Percentiles rank a stretch among this genome's conserved stretches.
phyloP scores from a whole-genome alignment of 2,888 invertebrate genomes.

The Ferdinandea cuprea region DNA sequence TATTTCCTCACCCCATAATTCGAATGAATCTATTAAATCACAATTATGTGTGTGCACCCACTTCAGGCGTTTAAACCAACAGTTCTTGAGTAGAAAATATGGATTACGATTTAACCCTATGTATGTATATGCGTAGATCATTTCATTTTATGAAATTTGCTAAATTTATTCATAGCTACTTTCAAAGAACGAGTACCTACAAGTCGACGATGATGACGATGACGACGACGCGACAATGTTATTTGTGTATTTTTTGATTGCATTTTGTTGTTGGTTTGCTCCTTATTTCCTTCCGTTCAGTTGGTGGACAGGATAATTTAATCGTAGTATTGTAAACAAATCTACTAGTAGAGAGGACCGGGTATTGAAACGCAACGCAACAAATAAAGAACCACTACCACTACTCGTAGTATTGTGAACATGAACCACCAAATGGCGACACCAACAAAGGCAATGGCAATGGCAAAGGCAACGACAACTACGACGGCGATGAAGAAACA shows the following conservation, averaged over 20 bases:
- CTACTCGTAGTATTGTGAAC: constrained; percentile 6
- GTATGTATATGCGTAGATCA: constrained; percentile 18
- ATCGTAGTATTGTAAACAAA: constrained; percentile 65
- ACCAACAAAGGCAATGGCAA: background rate
- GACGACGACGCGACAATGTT: constrained; percentile 11
- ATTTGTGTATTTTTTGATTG: constrained; percentile 34
- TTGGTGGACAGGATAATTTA: constrained; percentile 62
- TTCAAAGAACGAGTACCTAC: background rate
- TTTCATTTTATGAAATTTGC: background rate
- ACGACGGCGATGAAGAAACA: constrained; percentile 33
- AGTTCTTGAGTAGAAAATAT: constrained; percentile 28
- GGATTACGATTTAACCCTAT: constrained; percentile 47
- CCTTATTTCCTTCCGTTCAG: constrained; percentile 43
- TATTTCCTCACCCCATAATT: background rate
- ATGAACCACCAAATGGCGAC: constrained; percentile 30
- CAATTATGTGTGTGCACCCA: constrained; percentile 5
- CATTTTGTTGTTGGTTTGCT: constrained; percentile 36
- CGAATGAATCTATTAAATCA: constrained; percentile 11
- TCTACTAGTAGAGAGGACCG: constrained; percentile 46
- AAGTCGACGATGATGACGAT: too few species aligned
- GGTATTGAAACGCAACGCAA: constrained; percentile 25
- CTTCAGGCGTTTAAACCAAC: constrained; percentile 3
- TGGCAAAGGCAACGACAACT: background rate
- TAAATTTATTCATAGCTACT: constrained; percentile 54
- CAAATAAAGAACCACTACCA: constrained; percentile 5